A percentile compares a stretch with the other conserved stretches of the same genome.
phyloP scores from a whole-genome alignment of 2,113 vertebrate species.

The Pterocles orientalis region DNA sequence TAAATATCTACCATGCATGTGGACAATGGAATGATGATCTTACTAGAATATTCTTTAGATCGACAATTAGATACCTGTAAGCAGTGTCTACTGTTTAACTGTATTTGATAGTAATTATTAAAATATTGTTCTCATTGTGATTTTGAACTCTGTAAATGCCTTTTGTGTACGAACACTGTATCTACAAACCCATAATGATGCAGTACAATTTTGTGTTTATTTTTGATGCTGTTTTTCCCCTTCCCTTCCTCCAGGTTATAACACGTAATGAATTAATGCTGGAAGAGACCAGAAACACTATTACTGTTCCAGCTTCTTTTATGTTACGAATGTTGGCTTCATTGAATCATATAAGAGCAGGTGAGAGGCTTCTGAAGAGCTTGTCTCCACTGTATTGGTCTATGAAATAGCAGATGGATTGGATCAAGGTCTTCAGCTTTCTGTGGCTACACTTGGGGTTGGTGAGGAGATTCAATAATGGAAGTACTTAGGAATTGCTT shows the following conservation, averaged over 20 bases:
- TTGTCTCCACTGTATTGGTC: neutral
- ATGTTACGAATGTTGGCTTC: conserved; percentile 98
- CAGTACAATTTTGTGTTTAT: neutral
- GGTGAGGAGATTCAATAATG: neutral
- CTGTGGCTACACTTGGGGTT: neutral
- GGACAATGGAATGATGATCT: neutral
- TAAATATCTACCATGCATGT: neutral
- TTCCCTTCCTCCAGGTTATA: conserved; percentile 83
- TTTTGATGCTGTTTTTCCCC: neutral
- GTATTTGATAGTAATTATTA: neutral
- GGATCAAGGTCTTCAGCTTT: neutral
- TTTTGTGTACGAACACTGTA: neutral
- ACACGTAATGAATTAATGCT: conserved; percentile 97
- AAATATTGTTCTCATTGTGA: neutral
- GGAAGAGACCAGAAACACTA: conserved; percentile 98
- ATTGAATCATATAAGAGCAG: conserved; percentile 95
- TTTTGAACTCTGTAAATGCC: neutral
- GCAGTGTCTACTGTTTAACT: neutral
- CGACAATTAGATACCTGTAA: neutral
- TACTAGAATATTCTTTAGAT: neutral
- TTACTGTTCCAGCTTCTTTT: conserved; percentile 97
- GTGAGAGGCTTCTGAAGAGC: conserved; percentile 70
- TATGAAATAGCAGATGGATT: neutral
- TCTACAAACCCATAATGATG: neutral
- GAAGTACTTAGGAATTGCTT: neutral